phyloP scores from a whole-genome alignment of 2,888 invertebrate species.

The Leucozona laternaria region DNA sequence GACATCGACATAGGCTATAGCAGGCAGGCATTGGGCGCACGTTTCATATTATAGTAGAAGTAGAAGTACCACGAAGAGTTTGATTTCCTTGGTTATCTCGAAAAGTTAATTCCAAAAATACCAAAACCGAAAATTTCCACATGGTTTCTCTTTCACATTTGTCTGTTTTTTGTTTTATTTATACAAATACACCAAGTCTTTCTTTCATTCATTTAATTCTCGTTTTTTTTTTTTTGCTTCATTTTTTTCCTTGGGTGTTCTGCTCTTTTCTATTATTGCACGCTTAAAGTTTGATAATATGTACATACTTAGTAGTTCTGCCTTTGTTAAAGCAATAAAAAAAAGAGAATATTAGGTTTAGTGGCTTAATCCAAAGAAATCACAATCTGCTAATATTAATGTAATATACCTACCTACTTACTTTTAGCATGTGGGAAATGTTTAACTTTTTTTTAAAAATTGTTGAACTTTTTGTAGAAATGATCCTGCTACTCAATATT shows the following conservation, averaged over 20 bases:
- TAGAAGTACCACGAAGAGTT: constrained; percentile 62
- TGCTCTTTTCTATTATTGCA: background rate
- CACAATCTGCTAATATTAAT: background rate
- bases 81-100: constrained; percentile 72
- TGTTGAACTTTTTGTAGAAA: too few relatives aligned
- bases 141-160: constrained; percentile 67
- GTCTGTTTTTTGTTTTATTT: constrained; percentile 20
- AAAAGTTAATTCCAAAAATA: constrained; percentile 75
- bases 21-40: constrained; percentile 29
- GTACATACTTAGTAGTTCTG: background rate
- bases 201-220: constrained; percentile 40
- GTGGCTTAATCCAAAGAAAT: background rate
- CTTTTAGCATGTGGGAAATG: too few relatives aligned
- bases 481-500: too few relatives aligned
- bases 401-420: too few relatives aligned
- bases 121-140: constrained; percentile 68
- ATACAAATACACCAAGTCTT: constrained; percentile 33
- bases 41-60: constrained; percentile 50
- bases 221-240: constrained; percentile 19
- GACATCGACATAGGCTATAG: background rate
- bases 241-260: background rate
- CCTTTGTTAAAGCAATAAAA: background rate
- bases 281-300: constrained; percentile 20
- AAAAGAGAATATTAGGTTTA: background rate
- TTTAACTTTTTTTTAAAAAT: too few relatives aligned